Evolutionary conservation across 2,113 vertebrate genomes (phyloP), one percentile per base, ranked within the genome.

Genomic region (Phrynosoma blainvillii): DNA sequence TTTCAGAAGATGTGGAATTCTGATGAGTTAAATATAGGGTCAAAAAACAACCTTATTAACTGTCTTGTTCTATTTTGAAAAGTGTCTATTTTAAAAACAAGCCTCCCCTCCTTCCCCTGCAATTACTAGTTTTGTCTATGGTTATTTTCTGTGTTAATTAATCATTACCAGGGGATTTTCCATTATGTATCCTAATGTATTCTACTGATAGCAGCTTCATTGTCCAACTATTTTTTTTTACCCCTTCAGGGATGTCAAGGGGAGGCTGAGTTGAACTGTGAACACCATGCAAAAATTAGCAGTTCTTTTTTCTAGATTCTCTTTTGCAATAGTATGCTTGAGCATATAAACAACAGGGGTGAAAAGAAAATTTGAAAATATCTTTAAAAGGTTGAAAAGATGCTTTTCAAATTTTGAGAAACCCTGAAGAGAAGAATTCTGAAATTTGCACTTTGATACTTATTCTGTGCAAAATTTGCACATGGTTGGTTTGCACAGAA

Each of bases 41-140:
- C 73, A 88, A 59, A 83, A 77, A 76, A 32, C 59, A 77, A 52
- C 40, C 12, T 25, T 77, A 68, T 88, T 68, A 82, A 52, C 40
- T 83, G 59, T 83, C 80, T 68, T 47, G 56, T 88, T 83, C 77
- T 75, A 83, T 88, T 77, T 77, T 14, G 80, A 30, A 27, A 40
- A 40, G 3, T 83, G 59, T 87, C 56, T 82, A 12, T 73, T 73
- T 54, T 56, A 71, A 18, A 76, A 62, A n/a, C 62, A 86, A 86
- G 59, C 59, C 13, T 5, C 68, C 68, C 25, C 68, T 71, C 68
- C 68, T 30, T 30, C 68, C n/a, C 18, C 47, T 52, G 23, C 80
- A 76, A 36, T 47, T 77, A 82, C 30, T 82, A 47, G n/a, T 76
- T 62, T 82, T 82, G 71, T 36, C 71, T 75, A 62, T 68, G 71